Conservation (phyloP, 1,140 invertebrate species). For the Rhagoletis zephyria region DNA sequence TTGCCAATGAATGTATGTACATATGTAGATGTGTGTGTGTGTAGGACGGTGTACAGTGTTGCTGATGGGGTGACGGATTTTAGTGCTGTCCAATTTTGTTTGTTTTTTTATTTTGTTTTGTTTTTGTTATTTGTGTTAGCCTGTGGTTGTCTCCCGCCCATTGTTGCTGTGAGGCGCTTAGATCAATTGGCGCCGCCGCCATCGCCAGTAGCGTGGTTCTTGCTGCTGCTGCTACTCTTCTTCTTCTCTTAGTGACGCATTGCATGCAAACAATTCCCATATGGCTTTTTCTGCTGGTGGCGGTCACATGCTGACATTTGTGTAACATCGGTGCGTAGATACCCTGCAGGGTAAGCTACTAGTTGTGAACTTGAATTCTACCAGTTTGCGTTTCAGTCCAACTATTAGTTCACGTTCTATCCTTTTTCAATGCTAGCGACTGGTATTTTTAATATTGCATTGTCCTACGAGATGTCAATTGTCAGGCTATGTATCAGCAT, state of each 20-base stretch:
- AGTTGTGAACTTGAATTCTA: too few species aligned
- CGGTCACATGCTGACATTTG: slow-evolving; percentile 16
- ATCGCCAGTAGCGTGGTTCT: background rate
- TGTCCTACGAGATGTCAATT: too few species aligned
- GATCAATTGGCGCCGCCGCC: slow-evolving; percentile 48
- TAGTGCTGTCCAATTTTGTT: slow-evolving; percentile 16
- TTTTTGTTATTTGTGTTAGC: slow-evolving; percentile 6
- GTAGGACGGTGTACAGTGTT: background rate
- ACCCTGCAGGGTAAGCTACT: too few species aligned
- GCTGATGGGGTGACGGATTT: slow-evolving; percentile 46
- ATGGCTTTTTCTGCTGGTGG: background rate
- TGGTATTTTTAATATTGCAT: too few species aligned
- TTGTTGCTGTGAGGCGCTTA: slow-evolving; percentile 33
- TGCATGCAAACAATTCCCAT: slow-evolving; percentile 50
- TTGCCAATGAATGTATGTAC: background rate
- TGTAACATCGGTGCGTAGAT: background rate
- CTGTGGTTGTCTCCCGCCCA: slow-evolving; percentile 10
- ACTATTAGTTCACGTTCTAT: too few species aligned
- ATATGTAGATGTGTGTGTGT: background rate
- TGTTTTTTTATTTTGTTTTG: background rate
- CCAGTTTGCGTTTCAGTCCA: too few species aligned
- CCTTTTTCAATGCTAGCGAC: too few species aligned
- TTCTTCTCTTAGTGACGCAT: background rate
- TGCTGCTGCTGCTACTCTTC: background rate
- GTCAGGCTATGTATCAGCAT: too few species aligned